A percentile compares a stretch with the other conserved stretches of the same genome.
These are phyloP conservation scores for Melanchra persicariae DNA, from an alignment of 2,888 invertebrate genomes.

Conservation along the genomic window DNA sequence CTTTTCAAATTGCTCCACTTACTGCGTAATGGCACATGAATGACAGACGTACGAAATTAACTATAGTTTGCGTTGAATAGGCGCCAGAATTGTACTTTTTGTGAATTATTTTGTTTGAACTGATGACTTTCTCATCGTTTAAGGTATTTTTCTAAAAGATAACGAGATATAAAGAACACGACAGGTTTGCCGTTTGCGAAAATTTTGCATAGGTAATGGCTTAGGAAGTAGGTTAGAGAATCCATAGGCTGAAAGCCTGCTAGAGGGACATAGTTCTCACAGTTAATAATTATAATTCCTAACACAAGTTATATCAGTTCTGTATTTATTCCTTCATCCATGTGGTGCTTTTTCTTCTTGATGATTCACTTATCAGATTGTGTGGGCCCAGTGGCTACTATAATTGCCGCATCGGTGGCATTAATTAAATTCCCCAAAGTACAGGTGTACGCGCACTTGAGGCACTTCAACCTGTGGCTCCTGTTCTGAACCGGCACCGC, in stretches of 20 bases:
- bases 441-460: background rate
- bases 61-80: conserved; percentile 27
- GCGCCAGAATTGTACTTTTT: conserved; percentile 14
- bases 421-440: too few species aligned
- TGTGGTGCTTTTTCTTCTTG: too few species aligned
- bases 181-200: background rate
- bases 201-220: conserved; percentile 21
- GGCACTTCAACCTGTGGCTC: too few species aligned
- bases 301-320: background rate
- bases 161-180: conserved; percentile 26
- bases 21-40: conserved; percentile 35
- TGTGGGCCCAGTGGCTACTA: too few species aligned
- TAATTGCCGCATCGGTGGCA: too few species aligned
- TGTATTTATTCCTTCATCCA: background rate
- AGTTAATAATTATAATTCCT: background rate
- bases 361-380: too few species aligned
- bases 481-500: too few species aligned
- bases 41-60: conserved; percentile 37
- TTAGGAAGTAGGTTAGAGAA: conserved; percentile 28
- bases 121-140: conserved; percentile 20
- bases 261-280: conserved; percentile 15
- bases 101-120: conserved; percentile 18
- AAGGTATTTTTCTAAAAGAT: conserved; percentile 16
- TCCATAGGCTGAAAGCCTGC: conserved; percentile 20
- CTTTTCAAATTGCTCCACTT: conserved; percentile 54